Base-by-base conservation (phyloP, 2,113 vertebrate species). In the Pristiophorus japonicus region DNA sequence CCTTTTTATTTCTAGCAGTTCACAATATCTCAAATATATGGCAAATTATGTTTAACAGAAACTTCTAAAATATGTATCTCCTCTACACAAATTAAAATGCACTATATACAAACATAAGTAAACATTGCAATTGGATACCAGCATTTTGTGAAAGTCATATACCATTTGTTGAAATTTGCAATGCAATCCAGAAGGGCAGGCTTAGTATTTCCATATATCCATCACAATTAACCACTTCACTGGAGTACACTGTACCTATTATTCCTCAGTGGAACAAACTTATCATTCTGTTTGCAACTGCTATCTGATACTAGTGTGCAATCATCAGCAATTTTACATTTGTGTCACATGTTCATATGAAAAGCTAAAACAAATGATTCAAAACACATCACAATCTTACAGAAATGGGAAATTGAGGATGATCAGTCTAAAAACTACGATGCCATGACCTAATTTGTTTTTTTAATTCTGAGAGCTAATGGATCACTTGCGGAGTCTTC, bases 271-370 rank as follows among this genome's bases (percentile, higher is more conserved):
- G 38, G 78, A 81, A 81, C 14, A 81, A 81, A 81, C 38, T 81
- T 81, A 42, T 20, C 42, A 81, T 42, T 81, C 38, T 81, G 38
- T 38, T 81, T 81, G 16, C 38, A 42, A 81, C 38, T 81, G 78
- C 22, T 81, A 81, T 81, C 78, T 81, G 78, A 81, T 42, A 81
- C 78, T 20, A 81, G 16, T 20, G 38, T 81, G 78, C 38, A 81
- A 81, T 81, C 78, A 81, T 81, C 78, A 81, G 45, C 78, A 81
- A 81, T 81, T 81, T 81, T 81, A 81, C 78, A 81, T 81, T 20
- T 81, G 78, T 6, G 78, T 81, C 38, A 81, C 38, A 45, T 81
- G 38, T 42, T 81, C 42, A 45, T 16, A 42, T 81, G 78, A 81
- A 81, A 81, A 5, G 78, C 78, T 81, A 20, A 81, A 81, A 81